Base-by-base conservation (phyloP, 2,888 invertebrate genomes). In the Halictus quadricinctus region DNA sequence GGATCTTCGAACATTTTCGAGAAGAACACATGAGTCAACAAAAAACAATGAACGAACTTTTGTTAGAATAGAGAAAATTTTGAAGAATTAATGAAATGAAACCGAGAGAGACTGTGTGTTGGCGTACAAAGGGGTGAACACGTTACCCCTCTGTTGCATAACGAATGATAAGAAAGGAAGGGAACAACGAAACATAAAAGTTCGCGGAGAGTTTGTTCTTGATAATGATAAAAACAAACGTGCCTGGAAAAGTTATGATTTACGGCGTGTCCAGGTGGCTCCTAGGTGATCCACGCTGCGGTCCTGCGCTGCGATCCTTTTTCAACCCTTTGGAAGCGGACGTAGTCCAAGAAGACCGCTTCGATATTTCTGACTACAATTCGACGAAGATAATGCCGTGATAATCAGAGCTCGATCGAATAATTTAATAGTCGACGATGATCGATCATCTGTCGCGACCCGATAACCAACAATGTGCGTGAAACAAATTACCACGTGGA, bases 201-300 rank as follows among this genome's bases (percentile, higher is more conserved):
- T 70, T 43, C 25, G 36, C 69, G 69, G 50, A 48, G 66, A 70
- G 10, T 43, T 70, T 72, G 18, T 48, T 29, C 50, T 54, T 29
- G 36, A 73, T 46, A 73, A 36, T 73, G 46, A 72, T 48, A 48
- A 29, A 72, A 50, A 54, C 48, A 29, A 54, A 73, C 73, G 73
- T 54, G 50, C 73, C 73, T 73, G 73, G 36, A 54, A 21, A 36
- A 54, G 36, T 73, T 54, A 50, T 54, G 48, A 25, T 73, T n/a
- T 7, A 73, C 73, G 36, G n/a, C 36, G 36, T 12, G 29, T 73
- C 73, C 73, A 54, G 50, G 21, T 54, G 73, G 72, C 50, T 73
- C 36, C 73, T 10, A 29, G 50, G 12, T 46, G 73, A 50, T 73
- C 73, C 73, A 73, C 8, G 69, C 1, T 21, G 25, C 1, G 43